These are phyloP conservation scores for Muraenolepis orangiensis DNA, from an alignment of 2,797 vertebrate species.

Conservation along the genomic window DNA sequence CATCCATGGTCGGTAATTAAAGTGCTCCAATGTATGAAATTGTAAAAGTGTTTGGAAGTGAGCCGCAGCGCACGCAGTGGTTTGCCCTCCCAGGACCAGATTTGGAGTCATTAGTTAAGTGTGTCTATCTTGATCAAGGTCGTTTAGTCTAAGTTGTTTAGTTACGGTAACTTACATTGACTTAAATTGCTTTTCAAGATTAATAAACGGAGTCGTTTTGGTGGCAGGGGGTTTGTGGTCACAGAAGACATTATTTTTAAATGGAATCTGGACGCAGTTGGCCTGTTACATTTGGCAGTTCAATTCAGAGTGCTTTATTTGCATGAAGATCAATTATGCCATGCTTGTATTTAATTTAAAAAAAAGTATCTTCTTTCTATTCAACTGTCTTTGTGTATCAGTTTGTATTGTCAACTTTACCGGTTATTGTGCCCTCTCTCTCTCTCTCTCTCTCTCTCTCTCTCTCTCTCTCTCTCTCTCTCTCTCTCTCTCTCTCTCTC, in stretches of 20 bases:
- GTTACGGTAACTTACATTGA: background rate
- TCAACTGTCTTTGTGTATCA: background rate
- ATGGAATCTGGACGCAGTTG: background rate
- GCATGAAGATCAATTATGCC: background rate
- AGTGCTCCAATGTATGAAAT: background rate
- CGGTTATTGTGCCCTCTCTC: too few species aligned
- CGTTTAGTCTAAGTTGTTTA: background rate
- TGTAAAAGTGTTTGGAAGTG: background rate
- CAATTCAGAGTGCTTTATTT: background rate
- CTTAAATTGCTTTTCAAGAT: background rate
- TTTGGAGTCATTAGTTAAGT: background rate
- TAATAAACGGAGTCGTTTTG: background rate
- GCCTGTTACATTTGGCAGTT: too few species aligned
- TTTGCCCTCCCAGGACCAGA: background rate
- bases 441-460: too few species aligned
- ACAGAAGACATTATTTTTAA: background rate
- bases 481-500: too few species aligned
- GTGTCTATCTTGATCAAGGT: background rate
- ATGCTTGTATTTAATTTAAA: background rate
- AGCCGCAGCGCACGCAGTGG: background rate
- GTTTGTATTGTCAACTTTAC: too few species aligned
- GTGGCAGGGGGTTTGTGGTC: background rate
- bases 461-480: too few species aligned
- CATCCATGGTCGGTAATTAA: background rate
- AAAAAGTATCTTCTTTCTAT: background rate